Evolutionary conservation across 2,888 invertebrate genomes (phyloP), one percentile per base, ranked within the genome.

Genomic region (Cylindroiulus punctatus): DNA sequence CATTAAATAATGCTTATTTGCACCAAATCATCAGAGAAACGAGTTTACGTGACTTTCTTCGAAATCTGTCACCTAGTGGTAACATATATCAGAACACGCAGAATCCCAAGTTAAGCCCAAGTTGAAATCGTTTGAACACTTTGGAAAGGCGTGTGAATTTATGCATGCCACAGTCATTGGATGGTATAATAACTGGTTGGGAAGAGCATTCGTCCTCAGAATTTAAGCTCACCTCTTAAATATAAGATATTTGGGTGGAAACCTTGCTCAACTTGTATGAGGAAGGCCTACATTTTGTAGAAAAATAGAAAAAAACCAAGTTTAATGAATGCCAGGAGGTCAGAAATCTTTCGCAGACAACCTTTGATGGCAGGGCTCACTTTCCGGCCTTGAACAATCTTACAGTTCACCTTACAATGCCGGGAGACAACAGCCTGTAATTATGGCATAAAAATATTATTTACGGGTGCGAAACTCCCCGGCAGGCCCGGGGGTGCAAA

Each of bases 381-480:
- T 76, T 76, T 76, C 76, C 26, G 76, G 76, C 76, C 76, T 76
- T 76, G 76, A 26, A 76, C 26, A 76, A 30, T 14, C 30, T 30
- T 1, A 30, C 76, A 30, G 12, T 76, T 76, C 30, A 76, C 30
- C 76, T 30, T 76, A 76, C 76, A 76, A 26, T 76, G 30, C 30
- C 7, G 8, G 22, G 76, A 76, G 76, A 76, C 76, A 30, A 30
- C 76, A 76, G 14, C 76, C 76, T 76, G 26, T 17, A 76, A 76
- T 76, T 76, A 76, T 14, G 14, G 4, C 76, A 76, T 12, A 14
- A 76, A 76, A 76, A 76, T 76, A 76, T 76, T 76, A 76, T 76
- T 76, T 76, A 76, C 30, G 76, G 76, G 76, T 76, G 76, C 76
- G 30, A 76, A 76, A 76, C 76, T 76, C 76, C 76, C 76, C 30